Evolutionary conservation across 2,888 invertebrate species (phyloP).

Genomic region (Glyphotaelius pellucidus): DNA sequence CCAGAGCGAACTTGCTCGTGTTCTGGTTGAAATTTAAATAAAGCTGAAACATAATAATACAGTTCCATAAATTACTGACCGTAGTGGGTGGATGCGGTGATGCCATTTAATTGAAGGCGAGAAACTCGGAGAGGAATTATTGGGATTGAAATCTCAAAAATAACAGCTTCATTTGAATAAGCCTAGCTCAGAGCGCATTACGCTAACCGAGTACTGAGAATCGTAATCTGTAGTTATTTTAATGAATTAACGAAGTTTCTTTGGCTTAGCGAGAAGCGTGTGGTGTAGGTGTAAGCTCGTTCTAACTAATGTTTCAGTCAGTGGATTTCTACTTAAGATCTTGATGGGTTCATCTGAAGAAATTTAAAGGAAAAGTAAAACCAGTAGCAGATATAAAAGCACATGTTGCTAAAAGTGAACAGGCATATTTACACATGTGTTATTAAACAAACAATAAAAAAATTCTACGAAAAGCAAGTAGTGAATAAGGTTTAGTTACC

Average conservation of each 20-base stretch:
- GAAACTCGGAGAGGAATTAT: slow-evolving; percentile 13
- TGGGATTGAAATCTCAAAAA: slow-evolving; percentile 25
- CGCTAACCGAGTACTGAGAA: neutral
- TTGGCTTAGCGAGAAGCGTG: neutral
- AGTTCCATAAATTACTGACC: slow-evolving; percentile 15
- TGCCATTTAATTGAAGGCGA: slow-evolving; percentile 29
- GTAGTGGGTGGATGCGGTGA: slow-evolving; percentile 15
- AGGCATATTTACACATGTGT: neutral
- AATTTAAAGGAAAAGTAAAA: neutral
- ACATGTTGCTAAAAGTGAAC: neutral
- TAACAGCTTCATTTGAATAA: slow-evolving; percentile 26
- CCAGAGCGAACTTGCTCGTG: neutral
- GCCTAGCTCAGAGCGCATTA: neutral
- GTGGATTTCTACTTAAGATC: neutral
- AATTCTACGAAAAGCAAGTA: too few species aligned
- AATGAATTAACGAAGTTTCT: neutral
- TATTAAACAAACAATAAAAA: too few species aligned
- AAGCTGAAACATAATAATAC: neutral
- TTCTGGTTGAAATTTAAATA: neutral
- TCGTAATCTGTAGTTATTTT: neutral
- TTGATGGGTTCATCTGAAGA: neutral
- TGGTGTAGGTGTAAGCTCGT: neutral
- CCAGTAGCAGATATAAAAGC: neutral
- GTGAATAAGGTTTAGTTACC: too few species aligned
- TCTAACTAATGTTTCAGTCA: neutral